A percentile compares a stretch with the other conserved stretches of the same genome.
phyloP scores from a whole-genome alignment of 2,797 vertebrate species.

The Adelosebastes latens region DNA sequence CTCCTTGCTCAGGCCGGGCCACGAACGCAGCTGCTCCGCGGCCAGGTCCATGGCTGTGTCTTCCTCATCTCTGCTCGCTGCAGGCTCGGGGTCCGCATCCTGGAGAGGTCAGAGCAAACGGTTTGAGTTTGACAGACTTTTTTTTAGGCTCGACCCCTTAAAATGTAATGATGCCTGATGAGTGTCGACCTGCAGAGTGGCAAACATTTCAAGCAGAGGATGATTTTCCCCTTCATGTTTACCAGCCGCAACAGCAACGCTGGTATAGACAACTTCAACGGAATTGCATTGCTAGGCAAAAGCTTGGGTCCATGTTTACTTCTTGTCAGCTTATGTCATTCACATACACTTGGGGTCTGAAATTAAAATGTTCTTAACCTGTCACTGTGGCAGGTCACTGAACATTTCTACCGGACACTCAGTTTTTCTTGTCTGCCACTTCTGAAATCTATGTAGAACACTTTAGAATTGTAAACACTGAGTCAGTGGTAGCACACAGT shows the following conservation, averaged over 20 bases:
- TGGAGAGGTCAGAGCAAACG: conserved; percentile 41
- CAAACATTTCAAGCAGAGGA: background rate
- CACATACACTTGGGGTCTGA: no score
- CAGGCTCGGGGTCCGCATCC: conserved; percentile 71
- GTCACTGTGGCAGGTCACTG: no score
- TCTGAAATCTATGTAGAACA: no score
- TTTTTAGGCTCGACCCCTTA: background rate
- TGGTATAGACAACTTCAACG: no score
- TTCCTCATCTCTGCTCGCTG: conserved; percentile 73
- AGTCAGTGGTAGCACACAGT: no score
- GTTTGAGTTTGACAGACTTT: background rate
- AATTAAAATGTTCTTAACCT: no score
- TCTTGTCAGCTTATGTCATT: no score
- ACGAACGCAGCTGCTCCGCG: conserved; percentile 91
- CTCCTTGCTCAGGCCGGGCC: conserved; percentile 91
- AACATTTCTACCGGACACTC: no score
- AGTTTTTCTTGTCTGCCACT: no score
- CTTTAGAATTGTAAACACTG: no score
- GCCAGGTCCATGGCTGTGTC: conserved; percentile 97
- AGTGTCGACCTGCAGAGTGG: background rate
- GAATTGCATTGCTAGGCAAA: no score
- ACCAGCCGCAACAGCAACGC: accelerated
- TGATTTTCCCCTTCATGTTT: background rate
- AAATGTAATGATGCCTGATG: background rate
- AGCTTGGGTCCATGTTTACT: no score